These are phyloP conservation scores for Andinoacara biseriatus DNA, from an alignment of 2,113 vertebrate genomes.

Conservation along the genomic window DNA sequence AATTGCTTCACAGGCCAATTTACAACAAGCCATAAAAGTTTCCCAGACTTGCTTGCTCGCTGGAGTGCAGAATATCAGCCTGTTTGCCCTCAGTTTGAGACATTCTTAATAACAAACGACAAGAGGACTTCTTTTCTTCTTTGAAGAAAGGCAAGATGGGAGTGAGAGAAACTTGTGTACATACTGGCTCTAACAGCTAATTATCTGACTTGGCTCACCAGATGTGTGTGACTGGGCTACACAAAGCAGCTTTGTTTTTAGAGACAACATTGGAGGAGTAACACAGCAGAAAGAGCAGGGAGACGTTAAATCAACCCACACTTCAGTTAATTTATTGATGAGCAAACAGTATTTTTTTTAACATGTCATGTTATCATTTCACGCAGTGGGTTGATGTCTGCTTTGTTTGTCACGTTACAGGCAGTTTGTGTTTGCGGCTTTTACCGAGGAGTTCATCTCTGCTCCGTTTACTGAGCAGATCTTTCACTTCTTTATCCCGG, in stretches of 20 bases:
- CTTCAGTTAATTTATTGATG: neutral
- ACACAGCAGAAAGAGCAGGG: constrained; percentile 14
- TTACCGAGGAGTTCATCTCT: constrained; percentile 93
- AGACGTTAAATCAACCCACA: constrained; percentile 3
- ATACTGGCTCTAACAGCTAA: constrained; percentile 68
- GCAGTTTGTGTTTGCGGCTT: constrained; percentile 92
- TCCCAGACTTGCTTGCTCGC: constrained; percentile 47
- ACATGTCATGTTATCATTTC: neutral
- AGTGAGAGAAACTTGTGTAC: constrained; percentile 75
- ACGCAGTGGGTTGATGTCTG: neutral
- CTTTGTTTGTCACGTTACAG: constrained; percentile 71
- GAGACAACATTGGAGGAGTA: constrained; percentile 61
- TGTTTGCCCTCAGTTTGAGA: constrained; percentile 73
- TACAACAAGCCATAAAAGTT: constrained; percentile 78
- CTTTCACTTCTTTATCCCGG: constrained; percentile 94
- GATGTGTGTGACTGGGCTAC: constrained; percentile 69
- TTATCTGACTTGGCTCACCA: constrained; percentile 67
- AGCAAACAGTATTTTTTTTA: neutral
- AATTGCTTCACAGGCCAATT: constrained; percentile 72
- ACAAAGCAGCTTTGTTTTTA: constrained; percentile 72
- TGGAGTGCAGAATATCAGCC: constrained; percentile 62
- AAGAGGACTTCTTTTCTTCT: constrained; percentile 70
- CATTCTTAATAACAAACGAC: constrained; percentile 71
- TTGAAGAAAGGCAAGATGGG: constrained; percentile 71
- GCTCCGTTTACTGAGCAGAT: constrained; percentile 96